Evolutionary conservation across 2,888 invertebrate species (phyloP), one percentile per base, ranked within the genome.

Genomic region (Caradrina kadenii): DNA sequence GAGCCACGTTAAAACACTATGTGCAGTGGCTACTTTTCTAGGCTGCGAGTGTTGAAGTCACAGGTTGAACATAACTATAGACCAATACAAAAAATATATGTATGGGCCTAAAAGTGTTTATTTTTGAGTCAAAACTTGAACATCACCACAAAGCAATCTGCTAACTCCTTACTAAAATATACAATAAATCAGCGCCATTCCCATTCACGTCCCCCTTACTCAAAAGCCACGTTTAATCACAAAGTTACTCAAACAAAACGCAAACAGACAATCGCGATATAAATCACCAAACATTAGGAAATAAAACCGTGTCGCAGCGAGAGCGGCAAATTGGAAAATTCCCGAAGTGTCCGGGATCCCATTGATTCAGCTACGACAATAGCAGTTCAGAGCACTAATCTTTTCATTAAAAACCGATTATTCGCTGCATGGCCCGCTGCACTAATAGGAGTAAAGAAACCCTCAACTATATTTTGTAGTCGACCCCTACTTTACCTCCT

Each of bases 341-440:
- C 93, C 89, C 90, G 85, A 92, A 94, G 91, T 93, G 92, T 90
- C 92, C 90, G 86, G 87, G 85, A 81, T 86, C 88, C 89, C 90
- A 93, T 94, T 92, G 94, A 93, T 94, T 91, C 87, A 79, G 68
- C 79, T 81, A 84, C 89, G 90, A 92, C 92, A 91, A 91, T 90
- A 84, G 89, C 85, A 87, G 86, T 87, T 85, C 88, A 88, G 92
- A 89, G 93, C 91, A 91, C 93, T 95, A 95, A 95, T 95, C 95
- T 95, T 95, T 95, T 95, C 95, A 95, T 95, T 95, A 95, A 95
- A 95, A 94, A 94, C 92, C 95, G 95, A 95, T 95, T 95, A 95
- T 93, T 91, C 94, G 91, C 90, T 92, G 94, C 94, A 94, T 92
- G 91, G 91, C 86, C 90, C 90, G 92, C 83, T 93, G 94, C 94